A percentile compares a stretch with the other conserved stretches of the same genome.
Conservation (phyloP, 1,140 invertebrate species). For the Halictus rubicundus region DNA sequence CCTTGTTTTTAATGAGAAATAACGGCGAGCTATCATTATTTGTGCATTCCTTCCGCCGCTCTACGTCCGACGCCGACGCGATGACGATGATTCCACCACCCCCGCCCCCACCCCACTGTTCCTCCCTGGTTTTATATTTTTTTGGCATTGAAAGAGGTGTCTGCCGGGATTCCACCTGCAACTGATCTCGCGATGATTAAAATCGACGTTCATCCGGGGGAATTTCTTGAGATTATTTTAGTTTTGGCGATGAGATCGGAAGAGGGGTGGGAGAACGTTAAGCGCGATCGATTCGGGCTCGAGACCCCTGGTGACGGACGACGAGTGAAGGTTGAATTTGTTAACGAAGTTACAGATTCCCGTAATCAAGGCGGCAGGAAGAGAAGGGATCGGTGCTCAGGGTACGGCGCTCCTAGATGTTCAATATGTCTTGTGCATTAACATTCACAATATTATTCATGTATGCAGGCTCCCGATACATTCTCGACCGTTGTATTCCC, state of each 20-base stretch:
- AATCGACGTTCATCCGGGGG: too few relatives aligned
- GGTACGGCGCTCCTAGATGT: constrained; percentile 74
- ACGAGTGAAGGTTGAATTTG: constrained; percentile 69
- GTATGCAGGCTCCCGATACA: constrained; percentile 73
- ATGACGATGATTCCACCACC: not conserved
- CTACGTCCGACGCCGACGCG: not conserved
- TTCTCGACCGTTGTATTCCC: constrained; percentile 69
- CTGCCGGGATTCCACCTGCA: too few relatives aligned
- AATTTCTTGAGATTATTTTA: too few relatives aligned
- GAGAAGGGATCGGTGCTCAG: constrained; percentile 51
- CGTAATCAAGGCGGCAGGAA: constrained; percentile 72
- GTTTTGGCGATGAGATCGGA: too few relatives aligned
- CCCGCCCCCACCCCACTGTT: too few relatives aligned
- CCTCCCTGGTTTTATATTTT: too few relatives aligned
- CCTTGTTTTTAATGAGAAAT: constrained; percentile 80
- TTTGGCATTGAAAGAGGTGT: too few relatives aligned
- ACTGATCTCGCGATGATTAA: not conserved
- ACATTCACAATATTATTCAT: constrained; percentile 80
- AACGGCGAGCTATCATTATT: constrained; percentile 56
- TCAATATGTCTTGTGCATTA: constrained; percentile 78
- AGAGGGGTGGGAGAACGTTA: not conserved
- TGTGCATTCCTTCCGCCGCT: not conserved
- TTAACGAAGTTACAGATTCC: constrained; percentile 79
- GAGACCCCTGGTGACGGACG: constrained; percentile 41
- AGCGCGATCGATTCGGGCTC: constrained; percentile 46